These are phyloP conservation scores for Chouioia cunea DNA, from an alignment of 2,888 invertebrate genomes.

Conservation along the genomic window DNA sequence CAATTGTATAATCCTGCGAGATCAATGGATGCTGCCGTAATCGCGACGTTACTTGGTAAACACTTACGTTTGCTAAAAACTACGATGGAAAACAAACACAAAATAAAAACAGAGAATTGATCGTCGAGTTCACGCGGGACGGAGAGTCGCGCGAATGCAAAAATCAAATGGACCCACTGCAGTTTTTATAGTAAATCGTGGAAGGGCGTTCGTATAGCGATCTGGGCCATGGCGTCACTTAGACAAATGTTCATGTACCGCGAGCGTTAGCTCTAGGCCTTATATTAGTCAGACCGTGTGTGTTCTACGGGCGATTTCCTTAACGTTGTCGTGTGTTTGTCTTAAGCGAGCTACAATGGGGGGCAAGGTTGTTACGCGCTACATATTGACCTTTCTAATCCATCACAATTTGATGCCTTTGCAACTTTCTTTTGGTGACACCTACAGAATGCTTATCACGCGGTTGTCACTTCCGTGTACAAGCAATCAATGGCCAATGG, in stretches of 20 bases:
- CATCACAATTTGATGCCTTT: background rate
- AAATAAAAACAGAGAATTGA: no score
- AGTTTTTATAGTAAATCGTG: slow-evolving; percentile 61
- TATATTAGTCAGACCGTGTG: slow-evolving; percentile 53
- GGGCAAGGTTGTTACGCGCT: slow-evolving; percentile 56
- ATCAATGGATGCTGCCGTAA: background rate
- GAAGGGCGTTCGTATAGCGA: slow-evolving; percentile 59
- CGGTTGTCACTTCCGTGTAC: background rate
- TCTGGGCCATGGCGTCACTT: slow-evolving; percentile 63
- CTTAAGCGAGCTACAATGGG: slow-evolving; percentile 47
- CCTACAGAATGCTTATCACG: background rate
- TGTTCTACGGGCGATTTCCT: slow-evolving; percentile 53
- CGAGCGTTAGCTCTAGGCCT: slow-evolving; percentile 37
- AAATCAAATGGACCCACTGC: slow-evolving; percentile 51
- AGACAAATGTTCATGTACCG: slow-evolving; percentile 48
- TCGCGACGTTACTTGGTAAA: background rate
- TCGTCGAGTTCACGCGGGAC: no score
- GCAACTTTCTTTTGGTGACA: background rate
- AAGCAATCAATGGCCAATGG: no score
- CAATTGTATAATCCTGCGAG: slow-evolving; percentile 17
- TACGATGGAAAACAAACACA: no score
- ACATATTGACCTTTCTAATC: background rate
- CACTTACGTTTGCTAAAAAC: no score
- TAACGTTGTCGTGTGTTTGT: slow-evolving; percentile 11
- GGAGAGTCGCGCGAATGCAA: slow-evolving; percentile 52